phyloP scores from a whole-genome alignment of 2,888 invertebrate genomes.

The Dascillus cervinus region DNA sequence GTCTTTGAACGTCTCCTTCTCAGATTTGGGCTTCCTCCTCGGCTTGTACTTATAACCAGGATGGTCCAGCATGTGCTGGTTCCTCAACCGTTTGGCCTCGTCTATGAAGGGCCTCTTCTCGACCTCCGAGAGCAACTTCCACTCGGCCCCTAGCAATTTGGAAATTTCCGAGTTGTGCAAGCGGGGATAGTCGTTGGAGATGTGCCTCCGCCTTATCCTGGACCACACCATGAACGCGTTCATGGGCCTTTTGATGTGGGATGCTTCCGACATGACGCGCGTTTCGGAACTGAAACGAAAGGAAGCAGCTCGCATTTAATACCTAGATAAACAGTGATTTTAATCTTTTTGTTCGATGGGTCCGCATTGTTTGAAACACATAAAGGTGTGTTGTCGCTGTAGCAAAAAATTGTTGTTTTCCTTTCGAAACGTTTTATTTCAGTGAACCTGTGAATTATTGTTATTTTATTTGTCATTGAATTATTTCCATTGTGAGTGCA shows the following conservation, averaged over 20 bases:
- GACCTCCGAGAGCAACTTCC: constrained; percentile 71
- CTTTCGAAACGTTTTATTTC: constrained; percentile 22
- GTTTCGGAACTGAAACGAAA: constrained; percentile 13
- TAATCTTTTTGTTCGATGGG: constrained; percentile 37
- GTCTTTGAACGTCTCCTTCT: constrained; percentile 20
- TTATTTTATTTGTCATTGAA: constrained; percentile 12
- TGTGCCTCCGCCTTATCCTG: constrained; percentile 69
- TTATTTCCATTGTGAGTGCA: too few species aligned
- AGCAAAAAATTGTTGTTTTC: constrained; percentile 20
- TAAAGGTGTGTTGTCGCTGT: constrained; percentile 29
- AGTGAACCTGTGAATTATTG: constrained; percentile 20
- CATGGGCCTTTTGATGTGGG: constrained; percentile 91
- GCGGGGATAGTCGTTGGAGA: constrained; percentile 75
- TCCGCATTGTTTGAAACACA: constrained; percentile 32
- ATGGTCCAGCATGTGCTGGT: constrained; percentile 41
- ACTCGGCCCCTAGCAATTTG: constrained; percentile 74
- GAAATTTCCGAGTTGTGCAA: constrained; percentile 74
- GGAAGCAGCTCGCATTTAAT: constrained; percentile 28
- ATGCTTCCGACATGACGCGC: constrained; percentile 30
- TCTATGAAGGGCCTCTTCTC: constrained; percentile 85
- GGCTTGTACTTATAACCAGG: constrained; percentile 41
- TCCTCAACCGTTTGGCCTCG: constrained; percentile 61
- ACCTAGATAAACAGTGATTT: constrained; percentile 40
- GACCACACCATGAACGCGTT: constrained; percentile 90
- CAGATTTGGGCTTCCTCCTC: constrained; percentile 34